Conservation (phyloP, 2,113 vertebrate species). For the Eptesicus fuscus region DNA sequence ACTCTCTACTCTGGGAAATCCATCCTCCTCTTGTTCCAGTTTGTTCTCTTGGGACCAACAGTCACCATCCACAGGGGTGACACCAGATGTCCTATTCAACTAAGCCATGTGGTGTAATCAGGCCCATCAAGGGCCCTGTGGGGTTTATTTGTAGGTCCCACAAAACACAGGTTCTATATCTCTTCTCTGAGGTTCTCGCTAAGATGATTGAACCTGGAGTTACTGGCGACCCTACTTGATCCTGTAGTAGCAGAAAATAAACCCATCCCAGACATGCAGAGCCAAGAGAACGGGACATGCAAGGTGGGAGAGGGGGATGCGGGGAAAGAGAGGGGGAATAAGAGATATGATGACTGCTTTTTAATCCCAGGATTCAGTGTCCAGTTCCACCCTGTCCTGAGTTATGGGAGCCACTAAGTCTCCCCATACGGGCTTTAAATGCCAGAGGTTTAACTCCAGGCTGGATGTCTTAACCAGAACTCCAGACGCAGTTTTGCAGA, state of each 20-base stretch:
- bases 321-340: not conserved
- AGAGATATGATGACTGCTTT: not conserved
- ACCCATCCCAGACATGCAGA: too few species aligned
- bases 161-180: not conserved
- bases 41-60: not conserved
- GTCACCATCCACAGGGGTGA: not conserved
- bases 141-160: not conserved
- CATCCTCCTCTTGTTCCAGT: not conserved
- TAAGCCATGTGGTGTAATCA: not conserved
- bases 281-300: not conserved
- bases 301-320: fast-evolving
- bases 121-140: not conserved
- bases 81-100: not conserved
- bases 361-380: not conserved
- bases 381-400: not conserved
- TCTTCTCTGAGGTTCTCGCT: not conserved
- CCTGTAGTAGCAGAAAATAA: not conserved
- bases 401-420: not conserved
- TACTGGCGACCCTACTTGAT: not conserved
- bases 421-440: not conserved
- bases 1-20: not conserved
- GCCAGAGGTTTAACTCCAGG: not conserved
- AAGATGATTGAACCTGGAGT: not conserved
- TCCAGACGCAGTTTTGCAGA: not conserved
- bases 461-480: not conserved